Evolutionary conservation across 2,113 vertebrate genomes (phyloP).

Genomic region (Bos taurus): ARS-UCD2.0 NC_037338.1:24229001-24229500

Average conservation of each 20-base stretch:
- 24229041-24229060: neutral
- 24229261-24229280: constrained; percentile 39
- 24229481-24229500: neutral
- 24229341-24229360: neutral
- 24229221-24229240: neutral
- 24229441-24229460: neutral
- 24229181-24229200: constrained; percentile 59
- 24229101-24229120: constrained; percentile 64
- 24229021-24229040: constrained; percentile 5
- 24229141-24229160: constrained; percentile 50
- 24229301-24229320: constrained; percentile 13
- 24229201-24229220: neutral
- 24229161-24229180: constrained; percentile 42
- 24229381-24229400: neutral
- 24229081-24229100: constrained; percentile 32
- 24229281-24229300: neutral
- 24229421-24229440: neutral
- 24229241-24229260: constrained; percentile 33
- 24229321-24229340: constrained; percentile 14
- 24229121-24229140: constrained; percentile 55
- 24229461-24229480: neutral
- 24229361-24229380: neutral
- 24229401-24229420: neutral
- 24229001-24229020: neutral
- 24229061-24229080: neutral